Base-by-base conservation (phyloP, 2,888 invertebrate genomes). In the Drosophila prostipennis region DNA sequence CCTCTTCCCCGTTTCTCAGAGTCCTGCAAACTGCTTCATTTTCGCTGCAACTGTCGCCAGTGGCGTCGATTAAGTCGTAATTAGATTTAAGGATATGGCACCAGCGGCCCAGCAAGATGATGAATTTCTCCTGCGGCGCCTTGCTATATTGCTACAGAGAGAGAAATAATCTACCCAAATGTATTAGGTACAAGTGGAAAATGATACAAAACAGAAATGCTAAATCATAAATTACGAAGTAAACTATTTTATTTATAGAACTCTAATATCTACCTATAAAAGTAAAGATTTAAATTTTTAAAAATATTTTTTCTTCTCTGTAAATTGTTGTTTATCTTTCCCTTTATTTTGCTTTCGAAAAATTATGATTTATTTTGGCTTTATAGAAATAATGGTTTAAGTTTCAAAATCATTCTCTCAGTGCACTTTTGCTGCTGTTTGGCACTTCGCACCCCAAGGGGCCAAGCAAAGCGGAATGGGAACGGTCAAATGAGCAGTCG, bases 11-110 rank as follows among this genome's bases (percentile, higher is more conserved):
- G 26, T 26, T 26, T 2, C 26, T 5, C 26, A 5, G 16, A 34
- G 26, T 61, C 63, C 48, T 16, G 48, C 48, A 34, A 43, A 48
- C 40, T 55, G 61, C 49, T 60, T 77, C 87, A 74, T 57, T 87
- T 74, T 72, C 72, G 78, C 74, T 79, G 80, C 74, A 87, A 85
- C 88, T 89, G 89, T 90, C 90, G 89, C 91, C 87, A 89, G 79
- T 91, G 90, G 89, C 89, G 89, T 89, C 91, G 92, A 91, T 91
- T 91, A 91, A 91, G 91, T 91, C 91, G 91, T 91, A 91, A 91
- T 91, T 91, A 91, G 91, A 91, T 91, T 91, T 89, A 90, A 91
- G 90, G 91, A 91, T 91, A 91, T 88, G 89, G 83, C 90, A 90
- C 91, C 91, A 90, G 91, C 81, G 83, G 87, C 79, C 85, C 78